Percentiles rank a stretch among this genome's conserved stretches.
Conservation (phyloP, 2,797 vertebrate genomes). For the Crenuchus spilurus region DNA sequence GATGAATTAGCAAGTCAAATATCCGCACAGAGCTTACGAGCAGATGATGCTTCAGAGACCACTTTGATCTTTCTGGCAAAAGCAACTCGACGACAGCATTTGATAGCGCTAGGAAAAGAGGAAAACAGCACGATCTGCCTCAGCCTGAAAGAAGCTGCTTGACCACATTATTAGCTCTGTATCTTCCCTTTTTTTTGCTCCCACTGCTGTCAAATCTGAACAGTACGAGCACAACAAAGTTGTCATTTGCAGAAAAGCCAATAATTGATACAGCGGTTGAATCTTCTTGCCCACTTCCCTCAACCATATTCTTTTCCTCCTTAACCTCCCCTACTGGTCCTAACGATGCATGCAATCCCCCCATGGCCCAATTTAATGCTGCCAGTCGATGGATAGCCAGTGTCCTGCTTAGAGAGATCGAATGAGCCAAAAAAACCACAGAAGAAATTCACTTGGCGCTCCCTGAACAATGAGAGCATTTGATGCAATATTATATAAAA, state of each 20-base stretch:
- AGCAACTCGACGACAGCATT: constrained; percentile 85
- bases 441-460: constrained; percentile 51
- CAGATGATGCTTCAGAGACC: constrained; percentile 81
- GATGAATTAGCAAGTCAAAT: constrained; percentile 90
- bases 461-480: constrained; percentile 66
- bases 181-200: not conserved
- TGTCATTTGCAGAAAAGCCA: constrained; percentile 43
- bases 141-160: not conserved
- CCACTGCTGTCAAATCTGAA: constrained; percentile 32
- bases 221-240: constrained; percentile 37
- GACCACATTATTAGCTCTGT: constrained; percentile 17
- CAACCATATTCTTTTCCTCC: constrained; percentile 34
- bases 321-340: constrained; percentile 49
- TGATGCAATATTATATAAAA: constrained; percentile 69
- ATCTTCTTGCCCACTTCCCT: constrained; percentile 25
- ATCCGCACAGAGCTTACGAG: constrained; percentile 80
- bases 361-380: constrained; percentile 68
- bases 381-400: constrained; percentile 59
- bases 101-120: constrained; percentile 68
- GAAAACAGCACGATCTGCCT: constrained; percentile 27
- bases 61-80: constrained; percentile 89
- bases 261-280: constrained; percentile 16
- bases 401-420: constrained; percentile 53
- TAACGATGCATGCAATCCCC: constrained; percentile 66
- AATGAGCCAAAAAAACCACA: constrained; percentile 57